These are phyloP conservation scores for Pollimyrus isidori DNA, from an alignment of 2,113 vertebrate genomes.

Conservation along the genomic window DNA sequence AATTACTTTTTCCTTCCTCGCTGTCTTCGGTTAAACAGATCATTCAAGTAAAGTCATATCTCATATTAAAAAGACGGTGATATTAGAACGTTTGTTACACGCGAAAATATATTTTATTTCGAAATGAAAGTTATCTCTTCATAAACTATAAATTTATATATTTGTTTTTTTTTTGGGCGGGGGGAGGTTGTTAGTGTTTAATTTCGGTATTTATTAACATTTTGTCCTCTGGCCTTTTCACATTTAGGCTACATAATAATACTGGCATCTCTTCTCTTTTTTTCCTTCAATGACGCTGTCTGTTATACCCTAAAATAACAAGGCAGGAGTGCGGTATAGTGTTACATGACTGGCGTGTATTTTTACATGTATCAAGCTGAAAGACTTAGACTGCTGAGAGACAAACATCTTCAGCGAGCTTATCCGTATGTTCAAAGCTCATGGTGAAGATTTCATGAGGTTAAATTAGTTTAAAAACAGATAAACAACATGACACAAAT, in stretches of 20 bases:
- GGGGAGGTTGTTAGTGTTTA: background rate
- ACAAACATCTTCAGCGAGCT: background rate
- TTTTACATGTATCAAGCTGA: background rate
- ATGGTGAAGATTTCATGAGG: background rate
- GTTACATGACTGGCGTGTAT: slow-evolving; percentile 1
- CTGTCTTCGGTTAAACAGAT: slow-evolving; percentile 99
- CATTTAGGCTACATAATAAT: slow-evolving; percentile 1
- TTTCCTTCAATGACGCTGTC: background rate
- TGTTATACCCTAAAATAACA: slow-evolving; percentile 14
- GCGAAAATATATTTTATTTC: slow-evolving; percentile 22
- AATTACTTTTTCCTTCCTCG: slow-evolving; percentile 92
- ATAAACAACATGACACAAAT: background rate
- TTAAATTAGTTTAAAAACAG: slow-evolving; percentile 13
- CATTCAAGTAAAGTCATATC: slow-evolving; percentile 96
- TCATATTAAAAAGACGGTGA: slow-evolving; percentile 67
- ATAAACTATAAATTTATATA: background rate
- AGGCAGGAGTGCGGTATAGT: background rate
- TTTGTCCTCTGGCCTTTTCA: slow-evolving; percentile 9
- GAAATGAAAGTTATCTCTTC: slow-evolving; percentile 7
- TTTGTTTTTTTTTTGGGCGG: background rate
- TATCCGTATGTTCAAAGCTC: background rate
- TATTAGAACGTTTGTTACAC: slow-evolving; percentile 67
- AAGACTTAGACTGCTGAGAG: background rate
- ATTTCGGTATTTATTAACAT: slow-evolving; percentile 6
- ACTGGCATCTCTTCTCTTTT: background rate